Conservation (phyloP, 2,113 vertebrate genomes). For the Taxidea taxus region DNA sequence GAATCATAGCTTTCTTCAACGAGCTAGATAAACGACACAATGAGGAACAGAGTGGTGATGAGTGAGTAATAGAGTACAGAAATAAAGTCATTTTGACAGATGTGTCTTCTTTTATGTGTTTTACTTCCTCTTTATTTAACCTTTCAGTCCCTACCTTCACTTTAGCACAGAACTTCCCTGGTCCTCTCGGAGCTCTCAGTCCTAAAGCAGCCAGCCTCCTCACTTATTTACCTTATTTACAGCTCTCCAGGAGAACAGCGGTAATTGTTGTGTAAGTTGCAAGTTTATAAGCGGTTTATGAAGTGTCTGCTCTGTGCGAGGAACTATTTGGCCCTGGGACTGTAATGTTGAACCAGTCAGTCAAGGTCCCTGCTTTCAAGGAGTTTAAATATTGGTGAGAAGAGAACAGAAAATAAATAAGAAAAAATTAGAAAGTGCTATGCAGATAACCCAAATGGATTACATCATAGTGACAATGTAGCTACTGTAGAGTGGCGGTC, state of each 20-base stretch:
- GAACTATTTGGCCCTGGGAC: not conserved
- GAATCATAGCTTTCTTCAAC: slow-evolving; percentile 92
- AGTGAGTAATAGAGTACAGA: slow-evolving; percentile 84
- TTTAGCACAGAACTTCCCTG: not conserved
- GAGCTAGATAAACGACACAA: slow-evolving; percentile 88
- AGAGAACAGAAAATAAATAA: not conserved
- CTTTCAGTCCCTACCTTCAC: not conserved
- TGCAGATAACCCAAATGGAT: not conserved
- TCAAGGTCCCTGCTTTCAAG: not conserved
- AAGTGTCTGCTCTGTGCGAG: not conserved
- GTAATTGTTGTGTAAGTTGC: not conserved
- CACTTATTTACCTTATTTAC: not conserved
- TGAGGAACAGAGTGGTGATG: slow-evolving; percentile 86
- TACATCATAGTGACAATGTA: not conserved
- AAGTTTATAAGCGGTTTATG: not conserved
- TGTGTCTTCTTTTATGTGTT: not conserved
- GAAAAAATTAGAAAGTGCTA: not conserved
- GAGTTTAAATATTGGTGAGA: not conserved
- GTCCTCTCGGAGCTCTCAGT: not conserved
- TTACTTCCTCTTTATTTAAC: not conserved
- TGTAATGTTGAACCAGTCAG: not conserved
- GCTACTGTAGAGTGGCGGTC: not conserved
- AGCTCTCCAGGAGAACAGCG: not conserved
- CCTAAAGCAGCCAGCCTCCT: not conserved
- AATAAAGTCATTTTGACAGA: not conserved